phyloP scores from a whole-genome alignment of 2,797 vertebrate genomes.

The Tympanoctomys barrerae region DNA sequence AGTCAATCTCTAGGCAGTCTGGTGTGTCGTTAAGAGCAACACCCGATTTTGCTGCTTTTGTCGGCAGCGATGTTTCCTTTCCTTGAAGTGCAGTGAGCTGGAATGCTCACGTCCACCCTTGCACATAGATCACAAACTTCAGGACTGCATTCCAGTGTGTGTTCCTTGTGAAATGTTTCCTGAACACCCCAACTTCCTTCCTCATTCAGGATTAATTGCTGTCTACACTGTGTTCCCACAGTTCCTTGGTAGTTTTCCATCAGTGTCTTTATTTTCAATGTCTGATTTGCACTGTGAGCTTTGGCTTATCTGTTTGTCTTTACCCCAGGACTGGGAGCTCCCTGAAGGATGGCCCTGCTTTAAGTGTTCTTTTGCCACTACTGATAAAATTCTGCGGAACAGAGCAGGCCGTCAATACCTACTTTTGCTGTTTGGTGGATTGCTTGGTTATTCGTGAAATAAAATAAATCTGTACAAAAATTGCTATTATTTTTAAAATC shows the following conservation, averaged over 20 bases:
- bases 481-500: constrained; percentile 14
- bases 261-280: not conserved
- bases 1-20: not conserved
- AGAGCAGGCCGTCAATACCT: not conserved
- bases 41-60: not conserved
- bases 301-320: not conserved
- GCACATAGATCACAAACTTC: not conserved
- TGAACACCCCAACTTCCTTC: not conserved
- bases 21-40: not conserved
- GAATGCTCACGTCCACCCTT: not conserved
- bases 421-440: not conserved
- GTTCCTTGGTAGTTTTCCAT: not conserved
- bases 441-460: constrained; percentile 7
- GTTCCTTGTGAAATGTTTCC: not conserved
- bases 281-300: not conserved
- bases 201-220: not conserved
- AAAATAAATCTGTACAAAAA: not conserved
- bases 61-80: not conserved
- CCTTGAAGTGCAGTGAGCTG: not conserved
- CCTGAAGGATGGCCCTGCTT: not conserved
- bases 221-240: not conserved
- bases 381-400: not conserved
- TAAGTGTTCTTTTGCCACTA: not conserved
- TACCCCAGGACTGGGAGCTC: not conserved
- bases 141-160: not conserved